Percentiles rank a stretch among this genome's conserved stretches.
phyloP scores from a whole-genome alignment of 2,113 vertebrate genomes.

The Sardina pilchardus region DNA sequence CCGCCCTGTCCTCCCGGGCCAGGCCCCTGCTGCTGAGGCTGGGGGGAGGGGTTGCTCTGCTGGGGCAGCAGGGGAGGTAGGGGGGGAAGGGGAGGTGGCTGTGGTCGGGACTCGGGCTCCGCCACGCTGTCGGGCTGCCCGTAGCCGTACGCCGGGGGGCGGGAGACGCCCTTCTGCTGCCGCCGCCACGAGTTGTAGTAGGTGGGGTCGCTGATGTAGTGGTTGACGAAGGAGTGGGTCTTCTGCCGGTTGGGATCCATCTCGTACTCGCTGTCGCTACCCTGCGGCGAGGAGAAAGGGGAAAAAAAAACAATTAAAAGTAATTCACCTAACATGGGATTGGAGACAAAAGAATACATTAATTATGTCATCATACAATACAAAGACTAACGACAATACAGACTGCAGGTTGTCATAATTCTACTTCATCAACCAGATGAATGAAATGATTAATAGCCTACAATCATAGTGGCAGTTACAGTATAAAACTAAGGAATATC shows the following conservation, averaged over 20 bases:
- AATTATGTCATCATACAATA: not conserved
- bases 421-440: not conserved
- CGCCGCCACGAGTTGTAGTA: constrained; percentile 98
- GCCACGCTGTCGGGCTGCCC: constrained; percentile 84
- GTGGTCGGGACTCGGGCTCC: constrained; percentile 78
- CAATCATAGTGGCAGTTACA: not conserved
- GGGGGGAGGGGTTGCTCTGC: constrained; percentile 45
- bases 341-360: no score
- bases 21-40: constrained; percentile 55
- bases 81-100: constrained; percentile 73
- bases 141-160: constrained; percentile 90
- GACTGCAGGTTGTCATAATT: not conserved
- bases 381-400: not conserved
- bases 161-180: constrained; percentile 93
- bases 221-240: constrained; percentile 97
- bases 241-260: constrained; percentile 87
- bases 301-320: constrained; percentile 4
- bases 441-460: not conserved
- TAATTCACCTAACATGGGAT: not conserved
- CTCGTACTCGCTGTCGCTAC: constrained; percentile 96
- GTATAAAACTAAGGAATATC: not conserved
- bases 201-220: constrained; percentile 99
- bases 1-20: constrained; percentile 75
- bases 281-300: constrained; percentile 67
- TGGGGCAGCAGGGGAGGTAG: constrained; percentile 69